phyloP scores from a whole-genome alignment of 92 coral and sea anemone species.

The Phenganax stokvisi region DNA sequence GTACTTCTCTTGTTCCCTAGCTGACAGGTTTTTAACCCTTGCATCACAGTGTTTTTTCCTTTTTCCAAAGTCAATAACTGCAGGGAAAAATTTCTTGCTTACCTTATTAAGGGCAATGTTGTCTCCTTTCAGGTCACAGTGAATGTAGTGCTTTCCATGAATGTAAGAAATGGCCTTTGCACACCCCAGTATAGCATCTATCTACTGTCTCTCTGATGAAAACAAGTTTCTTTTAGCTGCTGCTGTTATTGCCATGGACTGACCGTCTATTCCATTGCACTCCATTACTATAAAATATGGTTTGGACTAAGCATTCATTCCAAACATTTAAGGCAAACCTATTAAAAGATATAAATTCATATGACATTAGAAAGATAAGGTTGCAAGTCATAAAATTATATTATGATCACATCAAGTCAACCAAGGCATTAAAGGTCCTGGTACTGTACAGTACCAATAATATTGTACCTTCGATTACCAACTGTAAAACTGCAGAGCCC shows the following conservation, averaged over 20 bases:
- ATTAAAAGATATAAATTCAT: no score
- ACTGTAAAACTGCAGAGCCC: no score
- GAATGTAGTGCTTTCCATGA: constrained; percentile 1
- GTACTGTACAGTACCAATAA: no score
- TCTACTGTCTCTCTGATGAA: background rate
- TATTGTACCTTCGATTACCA: no score
- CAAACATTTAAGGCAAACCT: constrained; percentile 9
- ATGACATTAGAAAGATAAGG: no score
- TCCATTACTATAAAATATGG: constrained; percentile 16
- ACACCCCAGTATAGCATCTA: constrained; percentile 7
- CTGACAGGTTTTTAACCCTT: background rate
- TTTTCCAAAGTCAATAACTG: constrained; percentile 22
- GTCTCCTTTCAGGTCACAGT: constrained; percentile 13
- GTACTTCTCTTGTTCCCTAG: background rate
- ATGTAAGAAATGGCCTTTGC: background rate
- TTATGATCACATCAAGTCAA: no score
- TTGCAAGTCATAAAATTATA: no score
- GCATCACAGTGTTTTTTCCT: background rate
- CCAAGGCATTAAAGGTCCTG: no score
- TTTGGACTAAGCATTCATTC: background rate
- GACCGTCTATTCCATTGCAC: background rate
- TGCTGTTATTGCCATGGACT: background rate
- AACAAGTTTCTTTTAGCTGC: no score
- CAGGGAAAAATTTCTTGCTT: background rate
- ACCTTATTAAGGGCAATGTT: constrained; percentile 2